A percentile compares a stretch with the other conserved stretches of the same genome.
These are phyloP conservation scores for Synanthedon tipuliformis DNA, from an alignment of 2,888 invertebrate genomes.

Conservation along the genomic window DNA sequence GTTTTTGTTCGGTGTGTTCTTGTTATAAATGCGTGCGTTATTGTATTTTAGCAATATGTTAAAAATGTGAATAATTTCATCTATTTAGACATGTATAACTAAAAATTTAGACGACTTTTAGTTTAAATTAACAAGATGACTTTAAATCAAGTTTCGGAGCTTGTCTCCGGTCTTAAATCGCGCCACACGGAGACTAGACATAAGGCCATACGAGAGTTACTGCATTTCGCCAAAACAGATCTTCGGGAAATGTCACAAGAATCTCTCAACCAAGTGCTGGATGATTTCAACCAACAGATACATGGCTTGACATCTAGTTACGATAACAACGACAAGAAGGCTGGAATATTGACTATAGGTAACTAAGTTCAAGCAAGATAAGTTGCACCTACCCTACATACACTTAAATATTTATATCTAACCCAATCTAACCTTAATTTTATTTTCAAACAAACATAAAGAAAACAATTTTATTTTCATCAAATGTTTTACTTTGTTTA, in stretches of 20 bases:
- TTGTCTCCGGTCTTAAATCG: slow-evolving; percentile 88
- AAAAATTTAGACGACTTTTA: no score
- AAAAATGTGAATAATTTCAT: neutral
- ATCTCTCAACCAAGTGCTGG: slow-evolving; percentile 86
- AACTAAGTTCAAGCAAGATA: slow-evolving; percentile 4
- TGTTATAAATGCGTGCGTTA: no score
- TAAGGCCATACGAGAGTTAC: slow-evolving; percentile 88
- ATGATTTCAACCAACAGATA: slow-evolving; percentile 94
- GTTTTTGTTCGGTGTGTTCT: neutral
- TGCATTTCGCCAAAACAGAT: slow-evolving; percentile 90
- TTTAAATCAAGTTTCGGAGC: slow-evolving; percentile 73
- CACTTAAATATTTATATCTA: neutral
- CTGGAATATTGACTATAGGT: slow-evolving; percentile 94
- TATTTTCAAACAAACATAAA: no score
- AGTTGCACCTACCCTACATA: neutral
- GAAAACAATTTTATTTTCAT: neutral
- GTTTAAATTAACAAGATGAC: slow-evolving; percentile 22
- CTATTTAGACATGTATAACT: no score
- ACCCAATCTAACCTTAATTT: no score
- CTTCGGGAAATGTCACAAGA: slow-evolving; percentile 89
- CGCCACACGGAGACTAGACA: slow-evolving; percentile 85
- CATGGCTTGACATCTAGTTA: slow-evolving; percentile 93
- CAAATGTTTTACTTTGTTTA: no score
- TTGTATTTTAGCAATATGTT: neutral
- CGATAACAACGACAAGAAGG: slow-evolving; percentile 93